Evolutionary conservation across 2,888 invertebrate species (phyloP), one percentile per base, ranked within the genome.

Genomic region (Leptopilina myrica): DNA sequence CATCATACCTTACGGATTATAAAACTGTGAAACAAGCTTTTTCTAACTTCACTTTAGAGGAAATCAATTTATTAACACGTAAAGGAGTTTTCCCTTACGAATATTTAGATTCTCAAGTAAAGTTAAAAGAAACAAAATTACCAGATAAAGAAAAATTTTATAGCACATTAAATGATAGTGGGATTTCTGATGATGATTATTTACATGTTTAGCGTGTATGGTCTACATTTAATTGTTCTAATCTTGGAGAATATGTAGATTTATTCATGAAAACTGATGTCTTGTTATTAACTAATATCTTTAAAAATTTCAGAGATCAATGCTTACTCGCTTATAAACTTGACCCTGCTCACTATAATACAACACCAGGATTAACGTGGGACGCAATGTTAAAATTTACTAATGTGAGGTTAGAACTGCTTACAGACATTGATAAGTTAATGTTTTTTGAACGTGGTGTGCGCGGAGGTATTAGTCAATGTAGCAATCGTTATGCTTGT

Each of bases 101-200:
- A 20, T 90, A 87, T 78, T 43, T 89, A 14, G 82, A 83, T 56
- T 64, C 33, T 14, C 75, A 26, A 76, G 80, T 79, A 40, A 86
- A 85, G 81, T 76, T 88, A 46, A 75, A 85, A 15, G 86, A 86
- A 73, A 9, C 73, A 26, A 46, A 43, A 49, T 69, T 85, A 59
- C 85, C 84, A 7, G 20, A 81, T n/a, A 77, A 75, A 62, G 83
- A 84, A 43, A 65, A 79, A n/a, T 88, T 88, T 84, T 87, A 82
- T 65, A 87, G 81, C 5, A 33, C 33, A 33, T 33, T 33, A 33
- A 33, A 33, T 33, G 33, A 33, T 33, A 2, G 33, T 33, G 33
- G 33, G 33, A 33, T 33, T 33, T 33, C 33, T 33, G 33, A 33
- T 33, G 33, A 33, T 33, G 33, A 33, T 33, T 33, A 3, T 33